Evolutionary conservation across 1,140 invertebrate genomes (phyloP).

Genomic region (Tetraneura akinire): DNA sequence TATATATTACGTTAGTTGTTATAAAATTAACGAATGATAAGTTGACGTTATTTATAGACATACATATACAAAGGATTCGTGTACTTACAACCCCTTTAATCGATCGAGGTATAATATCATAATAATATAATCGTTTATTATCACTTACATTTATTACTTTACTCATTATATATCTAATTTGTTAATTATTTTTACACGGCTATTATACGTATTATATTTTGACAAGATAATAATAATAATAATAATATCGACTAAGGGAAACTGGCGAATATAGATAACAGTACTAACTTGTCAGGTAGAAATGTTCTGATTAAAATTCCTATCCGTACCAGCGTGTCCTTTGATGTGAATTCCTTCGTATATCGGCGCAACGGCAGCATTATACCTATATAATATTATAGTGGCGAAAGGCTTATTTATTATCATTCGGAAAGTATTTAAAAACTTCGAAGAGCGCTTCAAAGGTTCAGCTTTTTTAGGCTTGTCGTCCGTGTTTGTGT

Average conservation of each 20-base stretch:
- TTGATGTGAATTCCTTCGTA: slow-evolving; percentile 46
- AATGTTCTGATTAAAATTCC: slow-evolving; percentile 47
- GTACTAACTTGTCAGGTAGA: slow-evolving; percentile 29
- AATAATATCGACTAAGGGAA: slow-evolving; percentile 14
- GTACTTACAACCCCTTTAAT: too few relatives aligned
- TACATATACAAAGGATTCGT: too few relatives aligned
- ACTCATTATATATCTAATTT: neutral
- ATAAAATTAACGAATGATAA: too few relatives aligned
- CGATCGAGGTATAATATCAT: too few relatives aligned
- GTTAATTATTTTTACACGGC: neutral
- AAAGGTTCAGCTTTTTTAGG: slow-evolving; percentile 36
- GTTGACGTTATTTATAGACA: too few relatives aligned
- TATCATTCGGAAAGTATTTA: slow-evolving; percentile 47
- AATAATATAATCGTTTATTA: too few relatives aligned
- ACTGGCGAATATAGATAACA: neutral
- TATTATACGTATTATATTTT: too few relatives aligned
- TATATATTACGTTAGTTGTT: too few relatives aligned
- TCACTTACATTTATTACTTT: too few relatives aligned
- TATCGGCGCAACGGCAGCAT: slow-evolving; percentile 13
- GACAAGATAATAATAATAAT: too few relatives aligned
- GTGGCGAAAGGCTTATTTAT: slow-evolving; percentile 45
- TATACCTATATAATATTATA: too few relatives aligned
- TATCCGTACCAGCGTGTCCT: neutral
- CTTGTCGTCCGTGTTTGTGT: slow-evolving; percentile 24
- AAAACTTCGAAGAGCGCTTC: slow-evolving; percentile 34